A percentile compares a stretch with the other conserved stretches of the same genome.
Evolutionary conservation across 2,113 vertebrate species (phyloP).

Genomic region (Protobothrops mucrosquamatus): DNA sequence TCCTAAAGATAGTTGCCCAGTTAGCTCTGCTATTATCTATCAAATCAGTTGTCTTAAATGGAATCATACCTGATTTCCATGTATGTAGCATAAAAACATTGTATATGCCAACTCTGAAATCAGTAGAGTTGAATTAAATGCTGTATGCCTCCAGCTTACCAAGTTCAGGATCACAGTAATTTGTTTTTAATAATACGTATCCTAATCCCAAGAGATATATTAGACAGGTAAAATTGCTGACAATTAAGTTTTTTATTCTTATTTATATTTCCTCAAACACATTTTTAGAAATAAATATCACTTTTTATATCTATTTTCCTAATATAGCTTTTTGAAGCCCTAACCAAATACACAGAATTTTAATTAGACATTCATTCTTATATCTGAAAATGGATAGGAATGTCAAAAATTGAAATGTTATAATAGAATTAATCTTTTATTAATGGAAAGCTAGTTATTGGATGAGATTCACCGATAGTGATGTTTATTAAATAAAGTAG

Average conservation of each 20-base stretch:
- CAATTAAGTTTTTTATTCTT: not conserved
- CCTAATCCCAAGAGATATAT: not conserved
- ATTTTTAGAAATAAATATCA: not conserved
- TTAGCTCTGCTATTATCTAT: not conserved
- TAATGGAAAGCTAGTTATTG: not conserved
- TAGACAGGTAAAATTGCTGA: not conserved
- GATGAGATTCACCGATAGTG: not conserved
- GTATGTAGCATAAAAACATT: not conserved
- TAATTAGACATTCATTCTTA: conserved; percentile 7
- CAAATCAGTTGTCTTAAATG: not conserved
- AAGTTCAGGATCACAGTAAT: not conserved
- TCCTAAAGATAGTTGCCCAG: not conserved
- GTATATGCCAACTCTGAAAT: not conserved
- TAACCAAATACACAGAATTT: not conserved
- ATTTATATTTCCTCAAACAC: not conserved
- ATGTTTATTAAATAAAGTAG: not conserved
- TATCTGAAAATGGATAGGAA: conserved; percentile 4
- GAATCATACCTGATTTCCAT: not conserved
- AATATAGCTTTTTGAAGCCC: not conserved
- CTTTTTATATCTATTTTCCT: not conserved
- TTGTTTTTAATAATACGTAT: not conserved
- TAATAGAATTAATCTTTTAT: not conserved
- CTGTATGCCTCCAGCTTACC: not conserved
- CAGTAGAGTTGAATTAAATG: not conserved
- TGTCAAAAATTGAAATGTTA: not conserved